A percentile compares a stretch with the other conserved stretches of the same genome.
Evolutionary conservation across 2,113 vertebrate species (phyloP).

Genomic region (Ursus arctos): DNA sequence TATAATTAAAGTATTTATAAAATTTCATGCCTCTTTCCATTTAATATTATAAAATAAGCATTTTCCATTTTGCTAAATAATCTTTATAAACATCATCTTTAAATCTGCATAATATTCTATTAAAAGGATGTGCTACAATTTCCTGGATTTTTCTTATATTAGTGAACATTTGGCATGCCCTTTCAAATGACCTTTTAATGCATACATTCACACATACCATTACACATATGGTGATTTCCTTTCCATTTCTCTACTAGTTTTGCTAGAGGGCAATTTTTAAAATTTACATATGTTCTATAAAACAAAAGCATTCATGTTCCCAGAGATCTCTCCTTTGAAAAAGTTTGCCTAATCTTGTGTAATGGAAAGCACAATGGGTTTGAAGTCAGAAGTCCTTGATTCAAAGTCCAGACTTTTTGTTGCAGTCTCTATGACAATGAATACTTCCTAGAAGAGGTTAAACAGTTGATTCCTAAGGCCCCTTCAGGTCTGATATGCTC

Average conservation of each 20-base stretch:
- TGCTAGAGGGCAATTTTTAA: constrained; percentile 27
- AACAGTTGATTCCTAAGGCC: background rate
- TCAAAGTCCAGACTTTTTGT: background rate
- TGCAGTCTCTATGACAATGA: background rate
- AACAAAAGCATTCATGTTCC: constrained; percentile 33
- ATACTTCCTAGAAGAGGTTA: background rate
- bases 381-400: background rate
- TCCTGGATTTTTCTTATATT: constrained; percentile 57
- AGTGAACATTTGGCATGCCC: constrained; percentile 49
- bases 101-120: constrained; percentile 41
- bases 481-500: background rate
- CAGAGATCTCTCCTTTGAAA: background rate
- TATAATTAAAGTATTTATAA: constrained; percentile 60
- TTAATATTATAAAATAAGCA: constrained; percentile 64
- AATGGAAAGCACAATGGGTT: background rate
- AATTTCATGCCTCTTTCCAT: constrained; percentile 41
- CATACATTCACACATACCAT: constrained; percentile 52
- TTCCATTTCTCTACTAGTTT: constrained; percentile 50
- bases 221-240: constrained; percentile 65
- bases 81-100: constrained; percentile 60
- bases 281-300: constrained; percentile 32
- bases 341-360: background rate
- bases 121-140: constrained; percentile 12
- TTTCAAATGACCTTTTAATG: constrained; percentile 54
- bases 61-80: constrained; percentile 58